Evolutionary conservation across 2,888 invertebrate genomes (phyloP).

Genomic region (Philopedon plagiatum): DNA sequence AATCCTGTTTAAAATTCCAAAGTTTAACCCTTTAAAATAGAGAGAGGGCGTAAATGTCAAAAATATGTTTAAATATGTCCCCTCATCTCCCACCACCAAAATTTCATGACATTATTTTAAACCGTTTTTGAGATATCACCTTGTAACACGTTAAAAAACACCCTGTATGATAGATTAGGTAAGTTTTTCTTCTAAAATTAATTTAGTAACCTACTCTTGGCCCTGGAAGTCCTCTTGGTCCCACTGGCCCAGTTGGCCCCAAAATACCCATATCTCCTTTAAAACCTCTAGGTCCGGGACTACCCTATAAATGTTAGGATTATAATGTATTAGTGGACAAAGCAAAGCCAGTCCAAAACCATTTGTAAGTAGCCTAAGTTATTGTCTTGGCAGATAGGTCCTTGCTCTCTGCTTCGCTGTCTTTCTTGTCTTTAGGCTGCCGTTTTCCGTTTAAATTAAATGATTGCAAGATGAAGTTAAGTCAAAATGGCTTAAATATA

Average conservation of each 20-base stretch:
- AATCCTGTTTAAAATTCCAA: no score
- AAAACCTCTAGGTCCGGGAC: slow-evolving; percentile 69
- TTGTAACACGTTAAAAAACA: no score
- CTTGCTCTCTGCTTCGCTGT: not conserved
- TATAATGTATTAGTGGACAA: slow-evolving; percentile 1
- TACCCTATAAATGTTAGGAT: slow-evolving; percentile 64
- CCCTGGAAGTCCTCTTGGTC: slow-evolving; percentile 56
- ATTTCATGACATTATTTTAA: no score
- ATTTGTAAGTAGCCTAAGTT: not conserved
- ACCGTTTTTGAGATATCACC: no score
- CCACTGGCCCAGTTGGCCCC: slow-evolving; percentile 67
- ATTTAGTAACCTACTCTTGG: slow-evolving; percentile 31
- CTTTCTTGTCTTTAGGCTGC: not conserved
- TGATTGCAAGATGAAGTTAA: not conserved
- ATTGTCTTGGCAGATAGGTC: not conserved
- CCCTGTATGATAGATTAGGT: no score
- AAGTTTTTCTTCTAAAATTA: not conserved
- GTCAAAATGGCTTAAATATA: not conserved
- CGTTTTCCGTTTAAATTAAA: not conserved
- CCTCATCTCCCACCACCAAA: no score
- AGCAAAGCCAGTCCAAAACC: not conserved
- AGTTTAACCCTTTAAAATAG: no score
- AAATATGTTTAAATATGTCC: no score
- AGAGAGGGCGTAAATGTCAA: no score
- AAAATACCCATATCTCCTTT: slow-evolving; percentile 67